A percentile compares a stretch with the other conserved stretches of the same genome.
phyloP scores from a whole-genome alignment of 2,113 vertebrate genomes.

The Puntigrus tetrazona region DNA sequence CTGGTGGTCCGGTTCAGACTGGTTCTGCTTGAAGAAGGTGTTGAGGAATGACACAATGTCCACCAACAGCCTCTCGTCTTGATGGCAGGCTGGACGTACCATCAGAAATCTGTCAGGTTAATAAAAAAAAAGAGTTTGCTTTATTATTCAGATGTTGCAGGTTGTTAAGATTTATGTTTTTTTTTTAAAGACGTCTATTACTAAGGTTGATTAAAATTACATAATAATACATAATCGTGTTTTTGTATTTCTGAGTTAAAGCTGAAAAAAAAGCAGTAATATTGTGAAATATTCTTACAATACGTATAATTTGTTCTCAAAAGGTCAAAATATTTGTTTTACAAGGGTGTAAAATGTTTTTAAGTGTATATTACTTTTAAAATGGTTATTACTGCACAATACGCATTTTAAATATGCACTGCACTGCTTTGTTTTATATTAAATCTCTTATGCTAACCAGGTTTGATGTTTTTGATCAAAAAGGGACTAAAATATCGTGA shows the following conservation, averaged over 20 bases:
- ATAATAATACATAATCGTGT: no score
- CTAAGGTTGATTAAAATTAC: background rate
- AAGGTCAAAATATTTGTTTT: no score
- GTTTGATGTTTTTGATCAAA: no score
- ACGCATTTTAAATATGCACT: background rate
- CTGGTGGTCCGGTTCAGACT: constrained; percentile 59
- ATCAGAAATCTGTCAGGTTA: constrained; percentile 84
- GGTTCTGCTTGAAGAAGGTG: constrained; percentile 78
- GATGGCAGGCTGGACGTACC: constrained; percentile 85
- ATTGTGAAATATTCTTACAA: background rate
- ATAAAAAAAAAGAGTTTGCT: constrained; percentile 12
- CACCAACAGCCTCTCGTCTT: constrained; percentile 91
- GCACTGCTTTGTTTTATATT: background rate
- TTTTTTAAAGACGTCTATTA: background rate
- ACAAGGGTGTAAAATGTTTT: background rate
- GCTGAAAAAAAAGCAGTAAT: no score
- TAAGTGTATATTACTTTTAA: no score
- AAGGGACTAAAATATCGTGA: no score
- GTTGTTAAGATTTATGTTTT: background rate
- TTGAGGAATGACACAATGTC: constrained; percentile 88
- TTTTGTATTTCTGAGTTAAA: no score
- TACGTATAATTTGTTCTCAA: background rate
- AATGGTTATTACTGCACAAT: background rate
- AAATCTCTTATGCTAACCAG: no score
- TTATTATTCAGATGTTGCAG: background rate